Base-by-base conservation (phyloP, 2,797 vertebrate genomes). In the Squalus acanthias region DNA sequence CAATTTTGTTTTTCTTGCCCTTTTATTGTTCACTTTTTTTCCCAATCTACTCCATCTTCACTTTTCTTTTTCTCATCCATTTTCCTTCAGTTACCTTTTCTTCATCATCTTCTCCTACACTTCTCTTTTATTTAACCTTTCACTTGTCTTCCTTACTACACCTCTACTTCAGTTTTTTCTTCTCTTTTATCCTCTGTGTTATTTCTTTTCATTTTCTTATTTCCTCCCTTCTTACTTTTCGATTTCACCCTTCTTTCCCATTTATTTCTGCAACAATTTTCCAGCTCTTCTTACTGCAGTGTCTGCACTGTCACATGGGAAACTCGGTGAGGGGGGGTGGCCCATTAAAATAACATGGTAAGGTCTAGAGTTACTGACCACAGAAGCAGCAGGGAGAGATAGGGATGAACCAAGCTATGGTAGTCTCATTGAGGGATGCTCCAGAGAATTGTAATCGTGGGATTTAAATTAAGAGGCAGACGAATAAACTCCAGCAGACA, bases 391-490 rank as follows among this genome's bases (percentile, higher is more conserved):
- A 67, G n/a, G 63, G 20, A 69, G 91, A 39, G 6, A 69, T 8
- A 17, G 24, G 63, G 9, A 69, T 46, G 63, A 69, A 69, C 17
- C n/a, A 39, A 46, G 8, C 65, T 24, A 39, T 9, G 91, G 63
- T 69, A 22, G 39, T 46, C 29, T 39, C 22, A 0, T 20, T 93
- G n/a, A 69, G 39, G 65, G 63, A 69, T 93, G 63, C 91, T 91
- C 9, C 65, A 69, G 91, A 93, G 91, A 93, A 93, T 93, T 93
- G 91, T 24, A 67, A 93, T 65, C 20, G 9, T 93, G 91, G 63
- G 91, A 93, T 69, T 67, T 93, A 93, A 69, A 93, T 93, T 67
- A 93, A 93, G 63, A 69, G n/a, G 7, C 91, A 93, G 91, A 93
- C 39, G 65, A 93, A 93, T 93, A 93, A 93, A 39, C 91, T 93